Evolutionary conservation across 2,888 invertebrate species (phyloP).

Genomic region (Platycheirus rosarum): DNA sequence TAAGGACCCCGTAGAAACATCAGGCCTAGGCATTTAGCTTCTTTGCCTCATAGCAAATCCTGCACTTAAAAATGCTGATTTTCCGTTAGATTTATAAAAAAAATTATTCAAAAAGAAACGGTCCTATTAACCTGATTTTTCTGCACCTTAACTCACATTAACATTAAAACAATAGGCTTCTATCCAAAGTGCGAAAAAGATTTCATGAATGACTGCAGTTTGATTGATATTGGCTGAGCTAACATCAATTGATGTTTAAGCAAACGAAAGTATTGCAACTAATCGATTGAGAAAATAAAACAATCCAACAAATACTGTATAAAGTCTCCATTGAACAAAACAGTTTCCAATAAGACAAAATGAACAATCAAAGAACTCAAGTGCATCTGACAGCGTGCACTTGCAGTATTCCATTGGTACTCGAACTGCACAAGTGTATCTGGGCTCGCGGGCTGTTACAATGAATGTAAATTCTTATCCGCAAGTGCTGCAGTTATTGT

Average conservation of each 20-base stretch:
- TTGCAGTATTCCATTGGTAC: constrained; percentile 32
- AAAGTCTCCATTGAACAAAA: neutral
- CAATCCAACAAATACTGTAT: neutral
- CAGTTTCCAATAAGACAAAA: neutral
- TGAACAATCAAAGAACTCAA: neutral
- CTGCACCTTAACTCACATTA: neutral
- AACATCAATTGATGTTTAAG: no score
- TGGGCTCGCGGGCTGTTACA: neutral
- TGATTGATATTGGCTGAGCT: no score
- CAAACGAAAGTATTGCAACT: neutral
- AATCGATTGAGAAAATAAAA: neutral
- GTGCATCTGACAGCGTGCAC: neutral
- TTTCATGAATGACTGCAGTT: no score
- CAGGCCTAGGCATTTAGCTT: no score
- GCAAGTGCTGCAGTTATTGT: constrained; percentile 19
- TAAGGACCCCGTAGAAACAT: no score
- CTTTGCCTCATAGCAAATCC: no score
- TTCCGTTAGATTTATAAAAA: no score
- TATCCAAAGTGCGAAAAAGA: no score
- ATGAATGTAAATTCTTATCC: constrained; percentile 25
- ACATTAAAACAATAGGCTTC: no score
- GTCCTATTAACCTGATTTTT: neutral
- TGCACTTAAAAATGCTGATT: no score
- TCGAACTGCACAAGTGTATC: constrained; percentile 17
- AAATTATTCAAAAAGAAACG: no score